Base-by-base conservation (phyloP, 37 sponge, comb jelly and placozoan genomes). In the Mnemiopsis leidyi region DNA sequence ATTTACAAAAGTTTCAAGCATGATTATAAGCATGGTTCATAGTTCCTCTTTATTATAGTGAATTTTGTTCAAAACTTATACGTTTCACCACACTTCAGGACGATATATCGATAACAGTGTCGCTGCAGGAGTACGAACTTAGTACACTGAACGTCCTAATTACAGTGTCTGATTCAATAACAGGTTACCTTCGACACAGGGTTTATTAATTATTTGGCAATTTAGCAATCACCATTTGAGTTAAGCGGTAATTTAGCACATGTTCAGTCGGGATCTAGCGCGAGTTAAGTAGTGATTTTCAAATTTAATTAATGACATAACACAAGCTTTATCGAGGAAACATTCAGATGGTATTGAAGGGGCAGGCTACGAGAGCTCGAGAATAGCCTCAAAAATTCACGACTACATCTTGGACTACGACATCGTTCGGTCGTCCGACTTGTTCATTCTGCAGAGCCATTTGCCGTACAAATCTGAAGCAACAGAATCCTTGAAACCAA, bases 311-410 rank as follows among this genome's bases (percentile, higher is more conserved):
- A n/a, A n/a, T n/a, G n/a, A n/a, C n/a, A n/a, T n/a, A n/a, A n/a
- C n/a, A n/a, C n/a, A n/a, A n/a, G n/a, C n/a, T n/a, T n/a, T n/a
- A 13, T 48, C 13, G 9, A 48, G 61, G 5, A 48, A 48, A 48
- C 82, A 13, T 79, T 20, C 37, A 79, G 37, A 35, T 32, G 82
- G 35, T 13, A 79, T 30, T 13, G 82, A 79, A 35, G 37, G 82
- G 2, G 82, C 82, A 23, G 82, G 82, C 21, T 79, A 79, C 82
- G 82, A 79, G 82, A 79, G 82, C 36, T 79, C 82, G 2, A 79
- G 34, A 36, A 35, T 35, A 28, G 82, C 82, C 7, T 29, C 21
- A 3, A 36, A 32, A 33, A 33, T 79, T 3, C 38, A 31, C 82
- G 36, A 79, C 82, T 79, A 79, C 82, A 79, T 79, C 2, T 34